Evolutionary conservation across 2,113 vertebrate genomes (phyloP).

Genomic region (Coracopsis vasa): DNA sequence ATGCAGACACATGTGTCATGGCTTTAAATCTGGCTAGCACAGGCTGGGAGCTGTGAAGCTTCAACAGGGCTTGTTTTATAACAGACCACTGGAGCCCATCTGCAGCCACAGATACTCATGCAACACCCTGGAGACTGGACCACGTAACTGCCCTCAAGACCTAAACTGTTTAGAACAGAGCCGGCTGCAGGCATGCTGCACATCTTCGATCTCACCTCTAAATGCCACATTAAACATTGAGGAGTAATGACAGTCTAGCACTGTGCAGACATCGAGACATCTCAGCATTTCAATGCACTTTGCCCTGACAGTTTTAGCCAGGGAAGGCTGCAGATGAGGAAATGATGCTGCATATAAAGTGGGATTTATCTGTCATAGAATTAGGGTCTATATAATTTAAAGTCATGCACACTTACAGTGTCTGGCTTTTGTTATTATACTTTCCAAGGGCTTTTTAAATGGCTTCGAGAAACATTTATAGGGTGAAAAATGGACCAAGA

Average conservation of each 20-base stretch:
- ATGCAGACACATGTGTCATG: fast-evolving
- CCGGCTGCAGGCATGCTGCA: neutral
- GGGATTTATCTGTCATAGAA: neutral
- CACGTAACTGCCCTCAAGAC: neutral
- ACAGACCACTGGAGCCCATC: neutral
- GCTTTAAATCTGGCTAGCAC: neutral
- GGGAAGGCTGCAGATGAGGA: neutral
- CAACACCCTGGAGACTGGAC: neutral
- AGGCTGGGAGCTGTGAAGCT: neutral
- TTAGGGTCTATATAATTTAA: neutral
- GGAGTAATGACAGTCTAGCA: neutral
- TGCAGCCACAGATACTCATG: neutral
- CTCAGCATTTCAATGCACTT: neutral
- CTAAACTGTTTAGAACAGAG: neutral
- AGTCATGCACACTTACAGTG: neutral
- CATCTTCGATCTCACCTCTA: neutral
- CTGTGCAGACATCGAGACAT: neutral
- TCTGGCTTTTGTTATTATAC: neutral
- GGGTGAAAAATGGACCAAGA: neutral
- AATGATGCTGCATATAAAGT: neutral
- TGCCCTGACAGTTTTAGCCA: neutral
- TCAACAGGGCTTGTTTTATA: neutral
- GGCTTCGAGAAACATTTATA: neutral
- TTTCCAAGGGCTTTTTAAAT: conserved; percentile 4
- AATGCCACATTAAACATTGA: neutral